Conservation (phyloP, 2,113 vertebrate species). For the Bubo scandiacus region DNA sequence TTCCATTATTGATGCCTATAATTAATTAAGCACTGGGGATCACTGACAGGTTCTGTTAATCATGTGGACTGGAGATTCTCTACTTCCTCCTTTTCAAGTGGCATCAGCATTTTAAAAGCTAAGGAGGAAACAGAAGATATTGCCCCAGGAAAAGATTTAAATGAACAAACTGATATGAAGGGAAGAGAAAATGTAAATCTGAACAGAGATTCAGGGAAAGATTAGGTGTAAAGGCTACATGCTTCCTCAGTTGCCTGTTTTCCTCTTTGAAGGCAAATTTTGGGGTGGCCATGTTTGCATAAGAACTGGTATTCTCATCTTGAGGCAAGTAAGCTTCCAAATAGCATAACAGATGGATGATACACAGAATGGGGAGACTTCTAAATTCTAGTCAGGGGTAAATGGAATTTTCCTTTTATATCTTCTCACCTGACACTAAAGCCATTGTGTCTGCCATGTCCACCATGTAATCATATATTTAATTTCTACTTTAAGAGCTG, state of each 20-base stretch:
- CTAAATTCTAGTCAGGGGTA: neutral
- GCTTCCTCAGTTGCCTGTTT: neutral
- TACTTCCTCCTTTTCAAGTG: neutral
- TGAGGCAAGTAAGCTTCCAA: neutral
- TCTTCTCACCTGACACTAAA: neutral
- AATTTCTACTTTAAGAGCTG: neutral
- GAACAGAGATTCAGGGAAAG: neutral
- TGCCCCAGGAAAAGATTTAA: neutral
- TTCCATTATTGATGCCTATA: neutral
- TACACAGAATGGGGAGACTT: neutral
- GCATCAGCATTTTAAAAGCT: neutral
- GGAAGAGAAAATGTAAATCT: neutral
- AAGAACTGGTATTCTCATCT: neutral
- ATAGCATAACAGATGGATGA: neutral
- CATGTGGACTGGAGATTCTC: neutral
- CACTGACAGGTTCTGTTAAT: neutral
- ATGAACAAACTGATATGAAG: neutral
- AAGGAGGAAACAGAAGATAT: neutral
- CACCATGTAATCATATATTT: neutral
- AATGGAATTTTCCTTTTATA: neutral
- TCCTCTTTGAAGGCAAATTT: neutral
- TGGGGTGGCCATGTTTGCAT: neutral
- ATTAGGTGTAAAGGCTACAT: neutral
- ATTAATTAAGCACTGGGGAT: neutral
- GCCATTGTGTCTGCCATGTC: neutral